Percentiles rank a stretch among this genome's conserved stretches.
Evolutionary conservation across 2,888 invertebrate species (phyloP).

Genomic region (Bunonema sp.): DNA sequence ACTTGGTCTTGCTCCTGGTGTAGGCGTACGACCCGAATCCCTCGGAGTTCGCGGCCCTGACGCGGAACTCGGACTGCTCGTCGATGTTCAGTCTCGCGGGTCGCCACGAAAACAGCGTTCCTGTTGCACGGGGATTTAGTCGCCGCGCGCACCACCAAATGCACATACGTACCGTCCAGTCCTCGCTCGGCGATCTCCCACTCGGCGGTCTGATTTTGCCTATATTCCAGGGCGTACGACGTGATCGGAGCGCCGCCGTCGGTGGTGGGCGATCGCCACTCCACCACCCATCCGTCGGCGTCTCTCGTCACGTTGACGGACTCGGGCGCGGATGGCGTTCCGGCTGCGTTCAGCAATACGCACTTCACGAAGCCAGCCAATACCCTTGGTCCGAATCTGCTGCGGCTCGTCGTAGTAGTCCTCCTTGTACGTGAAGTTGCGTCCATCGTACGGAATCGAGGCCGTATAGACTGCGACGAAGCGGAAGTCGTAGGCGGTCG

Average conservation of each 20-base stretch:
- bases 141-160: too few relatives aligned
- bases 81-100: conserved; percentile 13
- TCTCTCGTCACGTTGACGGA: conserved; percentile 22
- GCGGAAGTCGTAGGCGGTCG: conserved; percentile 38
- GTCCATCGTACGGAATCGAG: conserved; percentile 8
- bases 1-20: conserved; percentile 3
- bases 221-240: conserved; percentile 34
- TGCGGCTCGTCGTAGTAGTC: conserved; percentile 30
- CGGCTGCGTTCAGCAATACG: conserved; percentile 13
- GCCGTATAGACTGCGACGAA: conserved; percentile 31
- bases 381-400: conserved; percentile 34
- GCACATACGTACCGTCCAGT: conserved; percentile 26
- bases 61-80: conserved; percentile 23
- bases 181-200: conserved; percentile 43
- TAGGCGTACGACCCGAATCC: conserved; percentile 38
- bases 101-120: conserved; percentile 27
- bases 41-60: conserved; percentile 39
- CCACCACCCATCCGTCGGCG: conserved; percentile 32
- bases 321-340: conserved; percentile 32
- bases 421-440: conserved; percentile 18
- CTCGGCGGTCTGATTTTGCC: conserved; percentile 27
- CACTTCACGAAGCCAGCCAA: not conserved
- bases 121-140: too few relatives aligned
- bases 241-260: conserved; percentile 36
- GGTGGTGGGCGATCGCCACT: conserved; percentile 29